Evolutionary conservation across 1,140 invertebrate species (phyloP), one percentile per base, ranked within the genome.

Genomic region (Aphidius ervi): DNA sequence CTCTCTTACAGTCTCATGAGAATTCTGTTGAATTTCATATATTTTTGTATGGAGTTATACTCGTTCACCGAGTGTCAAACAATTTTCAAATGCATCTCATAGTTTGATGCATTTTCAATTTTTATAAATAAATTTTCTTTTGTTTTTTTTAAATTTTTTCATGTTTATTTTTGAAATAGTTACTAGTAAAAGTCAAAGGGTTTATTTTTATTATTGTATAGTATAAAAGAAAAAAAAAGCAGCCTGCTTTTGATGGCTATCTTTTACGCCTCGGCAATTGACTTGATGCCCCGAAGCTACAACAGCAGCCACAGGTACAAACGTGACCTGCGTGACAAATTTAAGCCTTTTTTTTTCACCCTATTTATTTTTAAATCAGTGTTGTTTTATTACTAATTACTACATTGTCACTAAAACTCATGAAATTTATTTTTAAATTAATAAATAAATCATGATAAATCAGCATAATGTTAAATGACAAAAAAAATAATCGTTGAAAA

Each of bases 11-110:
- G 65, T 65, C 67, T 65, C 58, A 58, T 62, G 69, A 72, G 68
- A 59, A 68, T 68, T 65, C 65, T 20, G 62, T 60, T 65, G 69
- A 71, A 67, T 73, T 70, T 65, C 64, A 71, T 69, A 71, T 69
- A 73, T 70, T 71, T 69, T 58, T 67, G 70, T 69, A 71, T 69
- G 66, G 71, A 68, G 71, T 73, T 69, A 67, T 63, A 63, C 65
- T 65, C 60, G 67, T 69, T 65, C 52, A 49, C 50, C 50, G 45
- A 57, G 59, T 63, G 64, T 54, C 57, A 67, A 72, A 70, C 64
- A 68, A 66, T 69, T 63, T 61, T 23, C 52, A 56, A 58, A 50
- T 59, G 42, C 49, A 59, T 23, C 53, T 52, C 45, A 20, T 54
- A 20, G 9, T 54, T 57, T 16, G 16, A 16, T 16, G 16, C 16